Conservation (phyloP, 2,797 vertebrate species). For the Pangasius larnaudii region DNA sequence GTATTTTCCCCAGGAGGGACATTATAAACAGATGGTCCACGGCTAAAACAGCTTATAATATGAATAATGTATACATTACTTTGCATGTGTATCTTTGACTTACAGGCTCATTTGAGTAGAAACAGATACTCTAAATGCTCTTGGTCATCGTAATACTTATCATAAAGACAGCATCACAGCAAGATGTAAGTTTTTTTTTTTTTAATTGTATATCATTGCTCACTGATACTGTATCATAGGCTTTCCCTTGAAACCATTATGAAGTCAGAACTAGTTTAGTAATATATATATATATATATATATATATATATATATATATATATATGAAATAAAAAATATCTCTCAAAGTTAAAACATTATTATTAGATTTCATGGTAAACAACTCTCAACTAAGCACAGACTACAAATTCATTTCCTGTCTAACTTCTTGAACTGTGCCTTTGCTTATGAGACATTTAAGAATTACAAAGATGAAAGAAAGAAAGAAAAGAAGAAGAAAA, state of each 20-base stretch:
- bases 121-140: conserved; percentile 5
- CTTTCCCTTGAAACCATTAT: background rate
- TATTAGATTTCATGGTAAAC: background rate
- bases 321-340: background rate
- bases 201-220: background rate
- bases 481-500: background rate
- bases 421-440: background rate
- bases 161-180: background rate
- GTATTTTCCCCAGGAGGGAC: conserved; percentile 22
- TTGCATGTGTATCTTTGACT: conserved; percentile 25
- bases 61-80: conserved; percentile 7
- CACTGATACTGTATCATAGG: background rate
- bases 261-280: background rate
- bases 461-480: background rate
- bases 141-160: background rate
- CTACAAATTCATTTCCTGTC: background rate
- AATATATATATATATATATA: background rate
- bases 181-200: background rate
- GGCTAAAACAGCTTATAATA: background rate
- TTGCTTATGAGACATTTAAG: background rate
- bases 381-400: background rate
- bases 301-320: too few species aligned
- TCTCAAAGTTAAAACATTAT: background rate
- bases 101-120: conserved; percentile 8
- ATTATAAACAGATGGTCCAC: conserved; percentile 39